A percentile compares a stretch with the other conserved stretches of the same genome.
Conservation (phyloP, 2,888 invertebrate species). For the Mesorhabditis spiculigera region DNA sequence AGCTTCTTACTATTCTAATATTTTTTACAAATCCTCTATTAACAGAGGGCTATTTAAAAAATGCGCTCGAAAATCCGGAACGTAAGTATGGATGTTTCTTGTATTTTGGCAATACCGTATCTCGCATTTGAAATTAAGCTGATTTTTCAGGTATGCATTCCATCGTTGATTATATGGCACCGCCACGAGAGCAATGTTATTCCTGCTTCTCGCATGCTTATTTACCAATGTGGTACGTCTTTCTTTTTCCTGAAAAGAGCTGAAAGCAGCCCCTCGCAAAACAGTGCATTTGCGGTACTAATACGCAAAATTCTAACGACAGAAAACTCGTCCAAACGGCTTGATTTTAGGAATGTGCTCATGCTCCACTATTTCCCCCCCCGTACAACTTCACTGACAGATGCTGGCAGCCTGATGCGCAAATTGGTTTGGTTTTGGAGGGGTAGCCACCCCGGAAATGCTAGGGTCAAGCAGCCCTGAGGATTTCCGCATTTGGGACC, state of each 20-base stretch:
- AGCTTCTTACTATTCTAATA: neutral
- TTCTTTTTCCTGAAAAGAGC: neutral
- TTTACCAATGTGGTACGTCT: neutral
- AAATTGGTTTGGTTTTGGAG: neutral
- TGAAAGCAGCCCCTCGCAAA: too few species aligned
- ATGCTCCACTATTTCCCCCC: slow-evolving; percentile 51
- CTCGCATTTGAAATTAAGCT: neutral
- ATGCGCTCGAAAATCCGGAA: neutral
- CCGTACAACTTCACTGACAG: slow-evolving; percentile 53
- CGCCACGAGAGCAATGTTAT: neutral
- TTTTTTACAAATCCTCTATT: neutral
- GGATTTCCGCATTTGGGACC: neutral
- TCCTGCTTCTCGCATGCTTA: slow-evolving; percentile 2
- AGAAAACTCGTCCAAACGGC: neutral
- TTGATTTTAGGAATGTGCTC: slow-evolving; percentile 13
- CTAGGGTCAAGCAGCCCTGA: neutral
- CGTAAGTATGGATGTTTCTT: neutral
- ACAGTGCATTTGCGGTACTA: too few species aligned
- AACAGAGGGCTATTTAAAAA: too few species aligned
- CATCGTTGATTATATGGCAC: neutral
- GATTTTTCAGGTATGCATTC: slow-evolving; percentile 3
- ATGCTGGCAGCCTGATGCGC: slow-evolving; percentile 35
- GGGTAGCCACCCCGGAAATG: too few species aligned
- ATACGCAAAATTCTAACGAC: too few species aligned
- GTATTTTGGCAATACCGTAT: neutral